Conservation (phyloP, 2,113 vertebrate species). For the Hyla sarda region DNA sequence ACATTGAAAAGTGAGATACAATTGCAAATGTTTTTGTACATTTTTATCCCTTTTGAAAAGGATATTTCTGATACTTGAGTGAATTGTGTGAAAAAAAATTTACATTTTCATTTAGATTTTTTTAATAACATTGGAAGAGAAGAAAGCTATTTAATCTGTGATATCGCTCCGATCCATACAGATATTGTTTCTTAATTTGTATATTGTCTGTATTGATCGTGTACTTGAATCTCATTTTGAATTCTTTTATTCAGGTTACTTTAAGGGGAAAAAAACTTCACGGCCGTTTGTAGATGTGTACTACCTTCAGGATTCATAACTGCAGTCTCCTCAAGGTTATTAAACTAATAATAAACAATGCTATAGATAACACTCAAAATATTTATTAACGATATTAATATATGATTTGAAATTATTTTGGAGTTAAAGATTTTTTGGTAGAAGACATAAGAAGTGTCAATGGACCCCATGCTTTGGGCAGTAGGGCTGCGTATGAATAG, state of each 20-base stretch:
- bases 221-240: neutral
- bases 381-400: no score
- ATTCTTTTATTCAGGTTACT: neutral
- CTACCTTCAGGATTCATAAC: neutral
- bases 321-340: neutral
- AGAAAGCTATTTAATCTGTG: neutral
- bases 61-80: neutral
- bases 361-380: no score
- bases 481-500: neutral
- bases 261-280: neutral
- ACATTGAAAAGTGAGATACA: no score
- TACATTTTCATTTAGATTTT: neutral
- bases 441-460: neutral
- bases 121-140: no score
- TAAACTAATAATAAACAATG: neutral
- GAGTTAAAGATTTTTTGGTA: neutral
- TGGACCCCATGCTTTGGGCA: no score
- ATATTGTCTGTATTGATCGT: neutral
- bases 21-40: neutral
- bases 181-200: neutral
- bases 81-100: neutral
- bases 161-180: no score
- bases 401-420: no score
- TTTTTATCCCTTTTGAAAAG: no score
- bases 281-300: neutral